These are phyloP conservation scores for Cassiopea xamachana DNA, from an alignment of 30 jellyfish, hydroid and myxozoan species.

Conservation along the genomic window DNA sequence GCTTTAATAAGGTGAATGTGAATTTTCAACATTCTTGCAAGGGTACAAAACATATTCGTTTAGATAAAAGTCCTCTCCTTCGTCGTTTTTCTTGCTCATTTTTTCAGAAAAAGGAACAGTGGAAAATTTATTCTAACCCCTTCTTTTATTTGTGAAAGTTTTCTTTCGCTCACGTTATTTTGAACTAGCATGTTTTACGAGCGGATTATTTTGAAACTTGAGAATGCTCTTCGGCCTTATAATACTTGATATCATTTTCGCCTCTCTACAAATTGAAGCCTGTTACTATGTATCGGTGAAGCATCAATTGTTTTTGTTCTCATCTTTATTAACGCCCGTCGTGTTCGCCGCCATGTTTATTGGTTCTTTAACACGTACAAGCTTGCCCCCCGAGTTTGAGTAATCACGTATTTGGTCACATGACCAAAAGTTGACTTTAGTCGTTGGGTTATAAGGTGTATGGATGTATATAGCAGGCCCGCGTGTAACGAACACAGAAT, in stretches of 20 bases:
- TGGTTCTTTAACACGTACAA: neutral
- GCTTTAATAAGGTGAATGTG: too few species aligned
- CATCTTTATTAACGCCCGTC: neutral
- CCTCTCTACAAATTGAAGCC: neutral
- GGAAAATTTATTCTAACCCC: too few species aligned
- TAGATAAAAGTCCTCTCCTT: too few species aligned
- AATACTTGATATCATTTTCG: neutral
- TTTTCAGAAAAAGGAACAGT: too few species aligned
- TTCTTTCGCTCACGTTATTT: too few species aligned
- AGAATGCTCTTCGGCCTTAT: constrained; percentile 11
- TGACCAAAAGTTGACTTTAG: constrained; percentile 77
- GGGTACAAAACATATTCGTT: too few species aligned
- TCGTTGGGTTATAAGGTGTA: constrained; percentile 54
- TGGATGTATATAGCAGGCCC: constrained; percentile 46
- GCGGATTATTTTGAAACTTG: constrained; percentile 40
- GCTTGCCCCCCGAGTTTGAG: constrained; percentile 68
- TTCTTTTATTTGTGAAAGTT: too few species aligned
- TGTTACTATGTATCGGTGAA: neutral
- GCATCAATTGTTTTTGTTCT: neutral
- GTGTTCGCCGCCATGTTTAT: neutral
- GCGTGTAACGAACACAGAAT: constrained; percentile 56
- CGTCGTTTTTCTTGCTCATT: too few species aligned
- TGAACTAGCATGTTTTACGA: too few species aligned
- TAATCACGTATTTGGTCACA: constrained; percentile 59
- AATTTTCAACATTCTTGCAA: too few species aligned